Percentiles rank a stretch among this genome's conserved stretches.
Conservation (phyloP, 2,797 vertebrate genomes). For the Syndactyla subalaris region DNA sequence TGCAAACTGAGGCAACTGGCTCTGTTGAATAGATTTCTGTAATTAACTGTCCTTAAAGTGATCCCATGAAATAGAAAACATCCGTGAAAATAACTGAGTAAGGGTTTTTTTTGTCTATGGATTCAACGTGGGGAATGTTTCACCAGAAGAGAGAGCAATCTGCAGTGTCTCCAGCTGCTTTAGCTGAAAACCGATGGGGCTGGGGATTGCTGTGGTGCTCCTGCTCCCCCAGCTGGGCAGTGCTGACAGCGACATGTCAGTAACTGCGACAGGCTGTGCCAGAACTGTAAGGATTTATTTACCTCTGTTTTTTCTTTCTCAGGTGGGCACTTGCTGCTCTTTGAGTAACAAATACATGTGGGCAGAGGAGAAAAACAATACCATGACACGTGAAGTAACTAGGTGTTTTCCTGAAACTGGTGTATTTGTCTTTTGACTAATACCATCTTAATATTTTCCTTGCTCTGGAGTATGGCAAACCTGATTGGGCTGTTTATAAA, state of each 20-base stretch:
- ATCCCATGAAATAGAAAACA: background rate
- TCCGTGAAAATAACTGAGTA: background rate
- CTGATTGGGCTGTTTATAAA: background rate
- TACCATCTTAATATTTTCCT: background rate
- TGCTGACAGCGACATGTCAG: background rate
- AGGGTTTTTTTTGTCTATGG: background rate
- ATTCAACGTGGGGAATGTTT: background rate
- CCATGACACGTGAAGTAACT: background rate
- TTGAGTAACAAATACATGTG: background rate
- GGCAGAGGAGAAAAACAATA: background rate
- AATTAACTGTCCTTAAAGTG: background rate
- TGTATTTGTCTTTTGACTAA: background rate
- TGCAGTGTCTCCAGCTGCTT: background rate
- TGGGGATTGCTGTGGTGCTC: background rate
- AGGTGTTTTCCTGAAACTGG: background rate
- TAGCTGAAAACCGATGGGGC: background rate
- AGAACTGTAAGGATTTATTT: background rate
- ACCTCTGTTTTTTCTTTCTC: background rate
- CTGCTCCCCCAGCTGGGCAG: slow-evolving; percentile 47
- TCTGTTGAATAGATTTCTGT: background rate
- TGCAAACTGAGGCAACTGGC: background rate
- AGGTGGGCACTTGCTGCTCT: background rate
- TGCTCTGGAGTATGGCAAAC: background rate
- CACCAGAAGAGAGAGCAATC: background rate
- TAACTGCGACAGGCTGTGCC: background rate